A percentile compares a stretch with the other conserved stretches of the same genome.
Evolutionary conservation across 2,888 invertebrate genomes (phyloP).

Genomic region (Epirrhoe alternata): DNA sequence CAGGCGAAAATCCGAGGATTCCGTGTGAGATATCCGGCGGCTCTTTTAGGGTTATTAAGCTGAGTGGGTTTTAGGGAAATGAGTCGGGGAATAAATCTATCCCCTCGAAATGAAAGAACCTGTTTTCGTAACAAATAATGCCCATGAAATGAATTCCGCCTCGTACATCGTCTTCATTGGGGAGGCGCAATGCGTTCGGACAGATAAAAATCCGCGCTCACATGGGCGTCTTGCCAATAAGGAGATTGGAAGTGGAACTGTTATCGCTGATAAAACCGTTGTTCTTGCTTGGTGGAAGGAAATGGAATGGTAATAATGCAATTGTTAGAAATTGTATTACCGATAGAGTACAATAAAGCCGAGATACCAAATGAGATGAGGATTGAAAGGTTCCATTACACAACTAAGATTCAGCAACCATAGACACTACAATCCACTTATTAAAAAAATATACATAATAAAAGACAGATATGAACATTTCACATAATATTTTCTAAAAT

Average conservation of each 20-base stretch:
- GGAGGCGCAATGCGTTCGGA: slow-evolving; percentile 54
- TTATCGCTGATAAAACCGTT: slow-evolving; percentile 61
- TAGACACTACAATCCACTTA: not conserved
- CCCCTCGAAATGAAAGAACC: slow-evolving; percentile 64
- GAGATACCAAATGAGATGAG: slow-evolving; percentile 14
- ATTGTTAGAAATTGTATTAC: slow-evolving; percentile 47
- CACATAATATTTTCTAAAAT: not conserved
- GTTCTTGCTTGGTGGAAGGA: slow-evolving; percentile 56
- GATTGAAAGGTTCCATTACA: slow-evolving; percentile 11
- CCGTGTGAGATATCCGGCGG: slow-evolving; percentile 77
- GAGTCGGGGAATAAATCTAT: slow-evolving; percentile 74
- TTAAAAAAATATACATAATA: too few species aligned
- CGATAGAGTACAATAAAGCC: slow-evolving; percentile 30
- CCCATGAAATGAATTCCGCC: slow-evolving; percentile 72
- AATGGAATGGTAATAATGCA: slow-evolving; percentile 45
- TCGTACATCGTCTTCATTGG: slow-evolving; percentile 75
- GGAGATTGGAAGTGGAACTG: slow-evolving; percentile 66
- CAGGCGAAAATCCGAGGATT: slow-evolving; percentile 77
- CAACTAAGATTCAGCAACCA: slow-evolving; percentile 4
- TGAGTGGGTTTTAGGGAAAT: slow-evolving; percentile 82
- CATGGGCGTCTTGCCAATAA: slow-evolving; percentile 73
- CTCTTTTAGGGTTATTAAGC: slow-evolving; percentile 81
- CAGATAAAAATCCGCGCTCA: slow-evolving; percentile 64
- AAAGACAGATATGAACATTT: not conserved
- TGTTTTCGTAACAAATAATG: slow-evolving; percentile 67